These are phyloP conservation scores for Circaetus gallicus DNA, from an alignment of 2,113 vertebrate species.

Conservation along the genomic window DNA sequence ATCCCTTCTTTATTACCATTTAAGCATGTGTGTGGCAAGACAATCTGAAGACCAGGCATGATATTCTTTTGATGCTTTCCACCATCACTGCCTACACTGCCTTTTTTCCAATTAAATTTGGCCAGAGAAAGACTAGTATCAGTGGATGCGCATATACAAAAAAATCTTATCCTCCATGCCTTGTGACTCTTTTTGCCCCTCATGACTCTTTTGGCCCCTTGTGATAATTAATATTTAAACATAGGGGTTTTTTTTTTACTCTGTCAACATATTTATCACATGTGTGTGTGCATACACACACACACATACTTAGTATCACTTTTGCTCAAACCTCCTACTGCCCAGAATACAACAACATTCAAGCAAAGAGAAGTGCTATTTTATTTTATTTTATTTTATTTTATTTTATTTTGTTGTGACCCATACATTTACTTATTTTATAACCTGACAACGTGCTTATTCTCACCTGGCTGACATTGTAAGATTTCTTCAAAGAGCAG, in stretches of 20 bases:
- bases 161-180: background rate
- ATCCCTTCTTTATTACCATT: background rate
- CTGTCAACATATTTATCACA: background rate
- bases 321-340: background rate
- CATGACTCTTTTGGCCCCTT: background rate
- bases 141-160: background rate
- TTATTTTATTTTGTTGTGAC: too few relatives aligned
- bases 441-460: background rate
- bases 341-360: background rate
- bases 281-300: background rate
- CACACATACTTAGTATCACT: background rate
- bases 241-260: background rate
- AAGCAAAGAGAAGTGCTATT: background rate
- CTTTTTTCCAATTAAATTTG: background rate
- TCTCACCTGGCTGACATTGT: background rate
- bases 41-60: background rate
- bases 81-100: background rate
- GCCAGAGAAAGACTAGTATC: background rate
- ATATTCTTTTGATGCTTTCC: background rate
- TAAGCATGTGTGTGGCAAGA: background rate
- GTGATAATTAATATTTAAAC: background rate
- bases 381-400: background rate
- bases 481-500: background rate
- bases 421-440: background rate
- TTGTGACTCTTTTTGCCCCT: background rate